These are phyloP conservation scores for Oscheius sp. DNA, from an alignment of 2,888 invertebrate species.

Conservation along the genomic window DNA sequence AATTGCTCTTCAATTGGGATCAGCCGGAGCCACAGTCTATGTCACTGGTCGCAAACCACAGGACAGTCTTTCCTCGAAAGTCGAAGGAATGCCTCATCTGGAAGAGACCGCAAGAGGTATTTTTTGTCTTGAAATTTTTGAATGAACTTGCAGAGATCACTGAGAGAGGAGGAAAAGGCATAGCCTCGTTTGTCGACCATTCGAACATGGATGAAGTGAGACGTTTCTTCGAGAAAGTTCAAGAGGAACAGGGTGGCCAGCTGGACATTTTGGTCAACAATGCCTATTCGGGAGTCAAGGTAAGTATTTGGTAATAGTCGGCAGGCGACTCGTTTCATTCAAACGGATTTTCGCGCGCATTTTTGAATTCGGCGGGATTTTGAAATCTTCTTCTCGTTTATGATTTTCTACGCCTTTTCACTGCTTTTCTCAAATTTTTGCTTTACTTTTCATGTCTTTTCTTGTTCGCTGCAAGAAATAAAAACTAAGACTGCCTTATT, in stretches of 20 bases:
- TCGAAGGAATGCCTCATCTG: conserved; percentile 51
- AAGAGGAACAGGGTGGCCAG: conserved; percentile 36
- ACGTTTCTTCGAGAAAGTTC: conserved; percentile 46
- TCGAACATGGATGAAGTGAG: conserved; percentile 52
- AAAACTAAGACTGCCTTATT: no score
- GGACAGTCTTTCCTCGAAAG: conserved; percentile 37
- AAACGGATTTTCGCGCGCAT: no score
- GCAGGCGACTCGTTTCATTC: no score
- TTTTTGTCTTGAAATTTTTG: background rate
- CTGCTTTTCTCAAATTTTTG: no score
- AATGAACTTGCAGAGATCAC: conserved; percentile 42
- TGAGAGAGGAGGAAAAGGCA: conserved; percentile 51
- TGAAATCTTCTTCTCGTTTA: no score
- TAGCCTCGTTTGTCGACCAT: conserved; percentile 51
- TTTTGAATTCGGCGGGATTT: no score
- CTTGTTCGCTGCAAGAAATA: no score
- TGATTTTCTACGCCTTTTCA: no score
- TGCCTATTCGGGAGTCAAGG: conserved; percentile 54
- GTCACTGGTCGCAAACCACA: conserved; percentile 54
- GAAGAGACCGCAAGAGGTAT: conserved; percentile 66
- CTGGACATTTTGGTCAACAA: conserved; percentile 61
- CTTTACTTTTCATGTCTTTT: no score
- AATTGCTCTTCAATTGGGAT: conserved; percentile 60
- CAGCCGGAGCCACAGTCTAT: conserved; percentile 62
- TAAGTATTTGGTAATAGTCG: background rate